A percentile compares a stretch with the other conserved stretches of the same genome.
Evolutionary conservation across 2,888 invertebrate genomes (phyloP).

Genomic region (Agrotis puta): DNA sequence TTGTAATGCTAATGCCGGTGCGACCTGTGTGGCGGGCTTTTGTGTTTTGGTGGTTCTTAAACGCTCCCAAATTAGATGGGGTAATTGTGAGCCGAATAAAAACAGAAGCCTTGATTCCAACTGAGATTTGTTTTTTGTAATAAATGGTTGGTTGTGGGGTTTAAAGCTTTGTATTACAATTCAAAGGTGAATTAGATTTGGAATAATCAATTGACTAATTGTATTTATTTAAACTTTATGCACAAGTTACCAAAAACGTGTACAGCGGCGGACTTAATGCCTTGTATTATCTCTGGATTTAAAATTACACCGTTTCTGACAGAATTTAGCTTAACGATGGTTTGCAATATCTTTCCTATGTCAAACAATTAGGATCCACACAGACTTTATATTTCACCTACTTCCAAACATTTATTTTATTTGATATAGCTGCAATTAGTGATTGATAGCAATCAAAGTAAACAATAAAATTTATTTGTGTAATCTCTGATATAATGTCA

Average conservation of each 20-base stretch:
- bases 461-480: neutral
- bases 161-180: slow-evolving; percentile 2
- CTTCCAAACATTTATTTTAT: no score
- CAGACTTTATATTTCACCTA: no score
- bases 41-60: slow-evolving; percentile 74
- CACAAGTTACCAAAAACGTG: no score
- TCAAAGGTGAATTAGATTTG: neutral
- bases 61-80: slow-evolving; percentile 62
- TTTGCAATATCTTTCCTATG: no score
- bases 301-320: neutral
- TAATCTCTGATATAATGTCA: neutral
- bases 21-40: slow-evolving; percentile 75
- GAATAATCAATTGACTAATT: no score
- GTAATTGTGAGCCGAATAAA: slow-evolving; percentile 55
- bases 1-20: slow-evolving; percentile 83
- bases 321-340: neutral
- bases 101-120: slow-evolving; percentile 35
- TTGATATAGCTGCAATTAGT: no score
- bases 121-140: slow-evolving; percentile 21
- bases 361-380: no score
- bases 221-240: no score
- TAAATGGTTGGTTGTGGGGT: slow-evolving; percentile 6
- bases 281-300: no score
- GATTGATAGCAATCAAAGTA: neutral
- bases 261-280: no score